Evolutionary conservation across 2,888 invertebrate genomes (phyloP), one percentile per base, ranked within the genome.

Genomic region (Epiblema foenella): DNA sequence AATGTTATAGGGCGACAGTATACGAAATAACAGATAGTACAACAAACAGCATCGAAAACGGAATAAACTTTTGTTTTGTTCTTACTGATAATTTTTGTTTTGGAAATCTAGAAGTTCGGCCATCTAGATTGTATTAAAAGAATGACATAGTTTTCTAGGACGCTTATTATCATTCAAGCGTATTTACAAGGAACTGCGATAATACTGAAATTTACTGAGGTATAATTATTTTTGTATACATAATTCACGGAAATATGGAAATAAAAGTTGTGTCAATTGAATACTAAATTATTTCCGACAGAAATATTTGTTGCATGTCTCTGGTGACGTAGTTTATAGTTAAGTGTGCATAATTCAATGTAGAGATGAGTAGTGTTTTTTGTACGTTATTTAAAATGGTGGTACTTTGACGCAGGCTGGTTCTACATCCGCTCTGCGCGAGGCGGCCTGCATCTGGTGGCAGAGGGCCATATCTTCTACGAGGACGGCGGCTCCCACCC

Each of bases 361-460:
- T 65, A 70, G 70, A 20, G 20, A 20, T 17, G 33, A 54, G 46
- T 18, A 37, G 33, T 56, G 20, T 7, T 33, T 37, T 7, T 33
- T 37, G 60, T 37, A 62, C 11, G 33, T 63, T 57, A 57, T 37
- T 62, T 63, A 49, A 46, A 63, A 63, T 77, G 85, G 78, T 29
- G 73, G 75, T 71, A 60, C 60, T 70, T 82, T 77, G 77, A 89
- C 89, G 78, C 91, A 93, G 93, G 91, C 29, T 93, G 93, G 93
- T 93, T 93, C 85, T 93, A 93, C 83, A 91, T 93, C 72, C 86
- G 91, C 33, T 94, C 93, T 29, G 91, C 93, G 68, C 92, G 93
- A 69, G 93, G 94, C 11, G 93, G 93, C 0, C 81, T 93, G 69
- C 93, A 93, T 73, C 82, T 93, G 66, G 93, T 93, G 37, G 93